Conservation (phyloP, 1,140 invertebrate genomes). For the Aphaenogaster floridana region DNA sequence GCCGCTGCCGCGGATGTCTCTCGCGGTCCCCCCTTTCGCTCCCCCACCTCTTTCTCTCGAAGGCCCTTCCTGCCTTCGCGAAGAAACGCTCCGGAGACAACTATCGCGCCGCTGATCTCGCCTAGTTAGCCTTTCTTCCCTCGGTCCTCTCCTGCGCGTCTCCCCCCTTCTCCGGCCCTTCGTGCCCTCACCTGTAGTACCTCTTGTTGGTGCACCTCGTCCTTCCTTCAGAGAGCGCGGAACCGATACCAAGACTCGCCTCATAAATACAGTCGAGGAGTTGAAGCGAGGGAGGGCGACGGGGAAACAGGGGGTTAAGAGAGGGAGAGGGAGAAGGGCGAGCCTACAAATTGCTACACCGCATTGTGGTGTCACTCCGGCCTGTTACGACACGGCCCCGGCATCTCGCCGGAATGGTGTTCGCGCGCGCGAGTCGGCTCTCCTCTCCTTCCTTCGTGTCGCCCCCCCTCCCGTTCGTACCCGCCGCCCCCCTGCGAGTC, state of each 20-base stretch:
- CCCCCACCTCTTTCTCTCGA: constrained; percentile 12
- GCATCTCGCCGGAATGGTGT: constrained; percentile 87
- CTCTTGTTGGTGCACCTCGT: constrained; percentile 58
- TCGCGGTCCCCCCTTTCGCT: constrained; percentile 34
- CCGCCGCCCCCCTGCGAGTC: not conserved
- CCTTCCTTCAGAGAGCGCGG: constrained; percentile 67
- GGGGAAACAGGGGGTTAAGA: constrained; percentile 28
- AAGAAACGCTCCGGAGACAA: constrained; percentile 77
- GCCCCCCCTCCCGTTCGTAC: constrained; percentile 38
- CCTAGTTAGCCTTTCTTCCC: constrained; percentile 82
- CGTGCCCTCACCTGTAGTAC: constrained; percentile 44
- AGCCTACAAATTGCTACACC: constrained; percentile 87
- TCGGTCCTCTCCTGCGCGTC: constrained; percentile 22
- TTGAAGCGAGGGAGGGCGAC: not conserved
- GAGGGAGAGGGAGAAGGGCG: constrained; percentile 57
- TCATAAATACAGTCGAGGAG: constrained; percentile 62
- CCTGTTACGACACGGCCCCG: constrained; percentile 85
- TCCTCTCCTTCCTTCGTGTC: constrained; percentile 76
- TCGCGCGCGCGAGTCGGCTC: constrained; percentile 77
- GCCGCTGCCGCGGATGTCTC: constrained; percentile 70
- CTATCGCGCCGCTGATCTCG: constrained; percentile 83
- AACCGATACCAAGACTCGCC: constrained; percentile 69
- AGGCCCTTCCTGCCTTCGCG: constrained; percentile 57
- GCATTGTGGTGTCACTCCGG: constrained; percentile 87
- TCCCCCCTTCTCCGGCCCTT: not conserved